phyloP scores from a whole-genome alignment of 2,888 invertebrate species.

The Drosophila fungiperda region DNA sequence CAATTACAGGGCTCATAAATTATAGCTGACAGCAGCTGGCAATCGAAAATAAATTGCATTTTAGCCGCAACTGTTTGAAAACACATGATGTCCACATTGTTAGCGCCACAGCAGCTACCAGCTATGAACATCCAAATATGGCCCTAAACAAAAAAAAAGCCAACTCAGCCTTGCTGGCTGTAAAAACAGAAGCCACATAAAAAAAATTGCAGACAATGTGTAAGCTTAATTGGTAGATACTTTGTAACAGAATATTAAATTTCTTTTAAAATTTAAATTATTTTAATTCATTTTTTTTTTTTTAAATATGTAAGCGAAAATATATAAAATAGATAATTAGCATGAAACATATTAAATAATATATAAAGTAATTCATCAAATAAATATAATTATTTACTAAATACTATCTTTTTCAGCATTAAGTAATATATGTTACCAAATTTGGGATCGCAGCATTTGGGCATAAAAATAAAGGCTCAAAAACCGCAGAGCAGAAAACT shows the following conservation, averaged over 20 bases:
- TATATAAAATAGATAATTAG: background rate
- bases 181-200: conserved; percentile 41
- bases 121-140: conserved; percentile 17
- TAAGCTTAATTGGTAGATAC: background rate
- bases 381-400: background rate
- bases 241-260: background rate
- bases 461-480: conserved; percentile 7
- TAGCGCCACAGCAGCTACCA: conserved; percentile 34
- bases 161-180: conserved; percentile 34
- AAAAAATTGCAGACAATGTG: conserved; percentile 1
- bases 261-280: background rate
- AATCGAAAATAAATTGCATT: conserved; percentile 72
- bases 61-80: conserved; percentile 56
- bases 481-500: conserved; percentile 54
- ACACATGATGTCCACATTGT: conserved; percentile 62
- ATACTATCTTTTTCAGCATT: background rate
- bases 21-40: conserved; percentile 72
- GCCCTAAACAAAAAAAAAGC: conserved; percentile 4
- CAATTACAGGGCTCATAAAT: conserved; percentile 68
- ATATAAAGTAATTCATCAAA: background rate
- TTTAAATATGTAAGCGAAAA: background rate
- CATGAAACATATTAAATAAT: background rate
- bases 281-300: too few species aligned
- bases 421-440: background rate
- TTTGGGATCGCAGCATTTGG: background rate